A percentile compares a stretch with the other conserved stretches of the same genome.
phyloP scores from a whole-genome alignment of 2,888 invertebrate species.

The Ichneumoninae sp. region DNA sequence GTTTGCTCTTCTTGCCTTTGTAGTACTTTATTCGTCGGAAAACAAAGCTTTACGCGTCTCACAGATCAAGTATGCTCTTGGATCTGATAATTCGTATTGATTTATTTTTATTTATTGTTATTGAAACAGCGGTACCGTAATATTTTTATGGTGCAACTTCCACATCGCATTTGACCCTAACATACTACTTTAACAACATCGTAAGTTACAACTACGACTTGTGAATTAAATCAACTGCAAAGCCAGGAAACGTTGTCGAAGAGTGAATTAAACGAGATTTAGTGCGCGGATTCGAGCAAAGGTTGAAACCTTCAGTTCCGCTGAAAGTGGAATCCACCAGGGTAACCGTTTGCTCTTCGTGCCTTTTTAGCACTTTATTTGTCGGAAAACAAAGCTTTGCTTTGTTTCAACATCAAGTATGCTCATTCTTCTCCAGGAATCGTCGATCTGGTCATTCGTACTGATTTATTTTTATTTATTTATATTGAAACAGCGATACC shows the following conservation, averaged over 20 bases:
- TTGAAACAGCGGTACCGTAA: neutral
- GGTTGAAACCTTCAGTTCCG: neutral
- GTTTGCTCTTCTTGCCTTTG: neutral
- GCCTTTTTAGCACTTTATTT: neutral
- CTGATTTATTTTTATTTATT: neutral
- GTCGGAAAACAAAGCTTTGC: neutral
- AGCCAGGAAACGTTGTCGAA: neutral
- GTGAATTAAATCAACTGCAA: neutral
- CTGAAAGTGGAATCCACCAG: neutral
- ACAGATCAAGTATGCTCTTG: neutral
- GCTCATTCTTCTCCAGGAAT: too few species aligned
- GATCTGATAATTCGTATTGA: neutral
- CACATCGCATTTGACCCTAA: too few species aligned
- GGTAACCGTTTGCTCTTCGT: neutral
- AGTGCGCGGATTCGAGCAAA: neutral
- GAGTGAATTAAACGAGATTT: constrained; percentile 6
- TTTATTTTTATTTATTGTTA: neutral
- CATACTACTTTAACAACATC: neutral
- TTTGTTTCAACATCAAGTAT: too few species aligned
- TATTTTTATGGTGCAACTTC: neutral
- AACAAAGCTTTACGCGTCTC: neutral
- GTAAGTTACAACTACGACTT: neutral
- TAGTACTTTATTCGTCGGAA: neutral
- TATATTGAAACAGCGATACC: neutral
- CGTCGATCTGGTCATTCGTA: neutral